Evolutionary conservation across 2,113 vertebrate genomes (phyloP).

Genomic region (Bubalus kerabau): DNA sequence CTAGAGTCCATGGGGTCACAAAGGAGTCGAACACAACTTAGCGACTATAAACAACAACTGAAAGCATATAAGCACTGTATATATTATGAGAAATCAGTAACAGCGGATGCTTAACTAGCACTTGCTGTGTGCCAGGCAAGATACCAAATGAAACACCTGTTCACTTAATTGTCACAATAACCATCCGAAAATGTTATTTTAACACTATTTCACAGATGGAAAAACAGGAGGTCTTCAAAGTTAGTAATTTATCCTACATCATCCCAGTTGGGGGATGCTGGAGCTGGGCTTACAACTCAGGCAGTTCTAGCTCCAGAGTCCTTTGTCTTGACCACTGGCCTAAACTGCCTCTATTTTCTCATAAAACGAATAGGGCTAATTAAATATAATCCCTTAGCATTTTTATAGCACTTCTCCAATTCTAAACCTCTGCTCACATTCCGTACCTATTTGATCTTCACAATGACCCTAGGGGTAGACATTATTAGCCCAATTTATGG

Average conservation of each 20-base stretch:
- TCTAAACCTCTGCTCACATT: conserved; percentile 31
- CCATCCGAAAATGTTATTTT: background rate
- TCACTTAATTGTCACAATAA: background rate
- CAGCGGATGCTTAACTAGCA: background rate
- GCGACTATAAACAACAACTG: background rate
- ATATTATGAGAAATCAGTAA: background rate
- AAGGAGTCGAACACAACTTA: background rate
- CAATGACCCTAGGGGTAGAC: conserved; percentile 22
- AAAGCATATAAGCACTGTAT: background rate
- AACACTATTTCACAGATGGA: background rate
- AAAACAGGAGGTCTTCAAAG: background rate
- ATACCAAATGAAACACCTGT: background rate
- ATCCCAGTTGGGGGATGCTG: background rate
- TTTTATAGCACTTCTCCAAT: conserved; percentile 18
- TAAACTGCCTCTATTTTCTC: background rate
- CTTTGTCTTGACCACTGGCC: background rate
- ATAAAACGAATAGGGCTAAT: conserved; percentile 25
- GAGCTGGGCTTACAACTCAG: background rate
- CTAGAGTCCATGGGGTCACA: background rate
- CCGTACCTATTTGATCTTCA: conserved; percentile 19
- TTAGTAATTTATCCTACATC: background rate
- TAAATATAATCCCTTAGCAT: conserved; percentile 41
- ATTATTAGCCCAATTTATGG: conserved; percentile 20
- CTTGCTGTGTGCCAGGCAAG: background rate
- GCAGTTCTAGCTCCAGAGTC: background rate